phyloP scores from a whole-genome alignment of 1,140 invertebrate genomes.

The Heliconius nattereri region DNA sequence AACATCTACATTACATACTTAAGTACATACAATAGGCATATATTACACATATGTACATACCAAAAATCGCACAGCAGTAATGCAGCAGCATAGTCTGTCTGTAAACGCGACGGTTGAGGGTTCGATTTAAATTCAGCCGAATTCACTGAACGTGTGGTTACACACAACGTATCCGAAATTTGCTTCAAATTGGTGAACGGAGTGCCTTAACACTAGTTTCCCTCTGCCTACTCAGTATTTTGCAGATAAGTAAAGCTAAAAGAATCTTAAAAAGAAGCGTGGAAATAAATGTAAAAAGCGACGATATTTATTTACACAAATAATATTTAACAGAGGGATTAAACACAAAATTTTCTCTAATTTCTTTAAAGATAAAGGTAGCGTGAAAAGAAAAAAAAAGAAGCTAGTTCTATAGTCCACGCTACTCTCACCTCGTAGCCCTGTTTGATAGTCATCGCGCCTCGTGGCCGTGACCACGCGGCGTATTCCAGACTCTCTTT shows the following conservation, averaged over 20 bases:
- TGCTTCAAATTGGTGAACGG: no score
- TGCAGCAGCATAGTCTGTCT: not conserved
- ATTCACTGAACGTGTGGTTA: not conserved
- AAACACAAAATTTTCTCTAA: not conserved
- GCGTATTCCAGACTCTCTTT: slow-evolving; percentile 84
- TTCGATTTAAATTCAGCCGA: not conserved
- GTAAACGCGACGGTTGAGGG: not conserved
- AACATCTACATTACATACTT: no score
- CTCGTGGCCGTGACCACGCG: slow-evolving; percentile 83
- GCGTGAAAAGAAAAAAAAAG: not conserved
- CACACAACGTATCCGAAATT: no score
- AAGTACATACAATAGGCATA: no score
- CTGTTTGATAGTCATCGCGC: slow-evolving; percentile 84
- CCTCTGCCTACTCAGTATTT: no score
- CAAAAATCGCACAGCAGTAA: no score
- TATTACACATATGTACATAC: no score
- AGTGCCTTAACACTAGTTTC: no score
- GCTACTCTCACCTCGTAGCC: slow-evolving; percentile 82
- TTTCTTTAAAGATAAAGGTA: not conserved
- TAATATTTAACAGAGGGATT: not conserved
- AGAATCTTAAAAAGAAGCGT: no score
- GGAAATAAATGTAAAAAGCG: no score
- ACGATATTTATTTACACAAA: not conserved
- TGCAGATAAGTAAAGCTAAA: no score
- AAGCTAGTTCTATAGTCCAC: slow-evolving; percentile 16